Evolutionary conservation across 2,113 vertebrate species (phyloP), one percentile per base, ranked within the genome.

Genomic region (Spizaetus ornatus): DNA sequence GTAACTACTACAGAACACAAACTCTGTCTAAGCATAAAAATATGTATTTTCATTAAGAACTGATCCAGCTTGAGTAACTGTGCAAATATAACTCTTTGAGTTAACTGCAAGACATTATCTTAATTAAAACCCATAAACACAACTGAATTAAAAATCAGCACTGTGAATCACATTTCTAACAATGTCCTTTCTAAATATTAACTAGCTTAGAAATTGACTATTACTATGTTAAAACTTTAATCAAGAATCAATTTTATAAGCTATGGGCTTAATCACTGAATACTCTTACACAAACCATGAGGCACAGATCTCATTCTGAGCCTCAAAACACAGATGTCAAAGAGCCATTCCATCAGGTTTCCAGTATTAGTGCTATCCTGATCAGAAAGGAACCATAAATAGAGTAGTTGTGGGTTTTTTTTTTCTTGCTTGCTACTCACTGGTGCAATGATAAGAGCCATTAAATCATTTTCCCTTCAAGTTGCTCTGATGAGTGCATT

Each of bases 391-490:
- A 87, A 61, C 7, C 43, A 69, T 34, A 89, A 90, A 74, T 78
- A 52, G 0, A 71, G 9, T 16, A 74, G 6, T 69, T 45, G 62
- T 13, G 3, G 8, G 4, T 4, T 32, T 34, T n/a, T 65, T n/a
- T 65, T 76, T 84, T 31, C 2, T 1, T 77, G 6, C 53, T 61
- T 82, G 43, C 45, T 88, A 69, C 42, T 56, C 48, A 56, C 13
- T 53, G 29, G 59, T 66, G 18, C 71, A 93, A 92, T 3, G 1
- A 90, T 52, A 89, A 71, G 19, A 82, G 53, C 34, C 27, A 56
- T 82, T 95, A 89, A 96, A 90, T 42, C 32, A 65, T 84, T 73
- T 96, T 95, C 90, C 77, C 79, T 97, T 94, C 62, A 95, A 55
- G 58, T 50, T 89, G 86, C 21, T 73, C 87, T 32, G 61, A 62